Conservation (phyloP, 2,797 vertebrate species). For the Phataginus tetradactyla region DNA sequence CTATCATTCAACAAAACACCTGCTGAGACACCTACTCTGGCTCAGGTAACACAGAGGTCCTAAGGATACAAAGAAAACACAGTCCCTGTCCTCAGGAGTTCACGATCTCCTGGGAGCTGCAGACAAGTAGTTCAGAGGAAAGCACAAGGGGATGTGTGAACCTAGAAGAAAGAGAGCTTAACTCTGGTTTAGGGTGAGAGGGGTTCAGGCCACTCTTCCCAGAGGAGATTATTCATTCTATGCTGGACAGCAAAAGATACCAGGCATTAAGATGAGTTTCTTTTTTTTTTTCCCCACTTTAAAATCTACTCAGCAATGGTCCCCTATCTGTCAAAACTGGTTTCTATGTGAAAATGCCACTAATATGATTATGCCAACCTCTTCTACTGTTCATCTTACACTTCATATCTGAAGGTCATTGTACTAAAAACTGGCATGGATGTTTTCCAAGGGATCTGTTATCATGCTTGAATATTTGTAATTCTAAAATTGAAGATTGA, state of each 20-base stretch:
- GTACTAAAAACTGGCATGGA: slow-evolving; percentile 32
- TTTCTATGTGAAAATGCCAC: slow-evolving; percentile 40
- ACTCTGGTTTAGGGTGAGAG: neutral
- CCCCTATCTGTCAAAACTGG: neutral
- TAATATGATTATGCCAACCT: neutral
- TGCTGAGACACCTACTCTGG: neutral
- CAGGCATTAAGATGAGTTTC: neutral
- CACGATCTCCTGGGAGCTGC: neutral
- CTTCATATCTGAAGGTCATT: slow-evolving; percentile 40
- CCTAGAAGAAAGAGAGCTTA: neutral
- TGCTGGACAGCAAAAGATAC: slow-evolving; percentile 3
- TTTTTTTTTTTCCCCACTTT: neutral
- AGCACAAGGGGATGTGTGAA: neutral
- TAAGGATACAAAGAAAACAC: neutral
- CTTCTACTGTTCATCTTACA: slow-evolving; percentile 32
- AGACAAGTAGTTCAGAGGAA: neutral
- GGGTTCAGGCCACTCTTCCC: neutral
- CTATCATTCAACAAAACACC: neutral
- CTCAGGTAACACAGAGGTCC: neutral
- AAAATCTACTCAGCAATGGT: slow-evolving; percentile 53
- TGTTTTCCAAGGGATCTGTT: slow-evolving; percentile 45
- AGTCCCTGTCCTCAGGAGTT: neutral
- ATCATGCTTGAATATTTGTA: slow-evolving; percentile 36
- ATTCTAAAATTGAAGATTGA: slow-evolving; percentile 53
- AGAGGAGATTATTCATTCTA: neutral